Percentiles rank a stretch among this genome's conserved stretches.
These are phyloP conservation scores for Aphelinus atriplicis DNA, from an alignment of 1,140 invertebrate genomes.

Conservation along the genomic window DNA sequence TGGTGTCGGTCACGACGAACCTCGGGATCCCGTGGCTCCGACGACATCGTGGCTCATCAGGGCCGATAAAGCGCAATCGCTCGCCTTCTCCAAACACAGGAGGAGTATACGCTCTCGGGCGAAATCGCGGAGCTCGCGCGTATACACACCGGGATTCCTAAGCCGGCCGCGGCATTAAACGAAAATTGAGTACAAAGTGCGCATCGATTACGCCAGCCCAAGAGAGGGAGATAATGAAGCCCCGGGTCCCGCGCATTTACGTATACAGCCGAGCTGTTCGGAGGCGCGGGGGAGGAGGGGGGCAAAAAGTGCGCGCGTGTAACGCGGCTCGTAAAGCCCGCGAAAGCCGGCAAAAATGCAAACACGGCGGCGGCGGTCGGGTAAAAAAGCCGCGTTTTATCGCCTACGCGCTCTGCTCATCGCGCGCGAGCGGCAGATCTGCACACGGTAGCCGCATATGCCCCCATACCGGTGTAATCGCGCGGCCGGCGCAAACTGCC, in stretches of 20 bases:
- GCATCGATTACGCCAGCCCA: background rate
- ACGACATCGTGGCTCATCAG: too few species aligned
- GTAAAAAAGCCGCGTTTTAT: background rate
- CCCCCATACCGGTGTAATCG: too few species aligned
- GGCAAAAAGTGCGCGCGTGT: background rate
- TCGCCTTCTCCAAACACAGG: too few species aligned
- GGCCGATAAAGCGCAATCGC: too few species aligned
- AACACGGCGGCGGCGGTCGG: background rate
- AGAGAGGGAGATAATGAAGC: constrained; percentile 6
- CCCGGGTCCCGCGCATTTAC: background rate
- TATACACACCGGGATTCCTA: constrained; percentile 1
- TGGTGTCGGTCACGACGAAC: too few species aligned
- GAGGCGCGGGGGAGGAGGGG: too few species aligned
- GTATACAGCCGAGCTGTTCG: background rate
- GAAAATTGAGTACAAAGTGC: constrained; percentile 12
- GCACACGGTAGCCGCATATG: too few species aligned
- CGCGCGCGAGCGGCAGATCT: background rate
- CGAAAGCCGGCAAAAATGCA: constrained; percentile 21
- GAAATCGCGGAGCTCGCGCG: too few species aligned
- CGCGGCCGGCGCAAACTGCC: too few species aligned
- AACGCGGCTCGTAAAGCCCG: constrained; percentile 9
- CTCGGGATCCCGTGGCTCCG: too few species aligned
- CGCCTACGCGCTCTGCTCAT: constrained; percentile 12
- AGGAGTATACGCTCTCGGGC: too few species aligned
- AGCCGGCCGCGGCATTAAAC: background rate